Percentiles rank a stretch among this genome's conserved stretches.
These are phyloP conservation scores for Vulpes ferrilata DNA, from an alignment of 2,113 vertebrate species.

Conservation along the genomic window DNA sequence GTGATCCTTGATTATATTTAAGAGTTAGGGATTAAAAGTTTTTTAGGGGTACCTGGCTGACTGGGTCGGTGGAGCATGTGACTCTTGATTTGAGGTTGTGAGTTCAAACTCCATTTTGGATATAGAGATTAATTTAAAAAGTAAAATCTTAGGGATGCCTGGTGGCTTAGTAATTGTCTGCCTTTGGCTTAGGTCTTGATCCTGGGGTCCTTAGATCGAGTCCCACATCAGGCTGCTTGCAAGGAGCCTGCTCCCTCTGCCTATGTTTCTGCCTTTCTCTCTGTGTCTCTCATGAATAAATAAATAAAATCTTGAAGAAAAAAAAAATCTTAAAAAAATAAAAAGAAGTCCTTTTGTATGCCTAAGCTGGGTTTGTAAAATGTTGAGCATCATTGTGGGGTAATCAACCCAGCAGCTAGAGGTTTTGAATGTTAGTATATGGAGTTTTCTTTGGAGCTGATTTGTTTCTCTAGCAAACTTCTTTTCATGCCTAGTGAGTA, in stretches of 20 bases:
- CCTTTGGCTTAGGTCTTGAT: too few species aligned
- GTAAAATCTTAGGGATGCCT: too few species aligned
- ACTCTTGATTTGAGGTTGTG: background rate
- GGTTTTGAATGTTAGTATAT: background rate
- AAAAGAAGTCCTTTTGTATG: background rate
- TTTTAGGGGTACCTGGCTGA: background rate
- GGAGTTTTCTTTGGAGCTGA: background rate
- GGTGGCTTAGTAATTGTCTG: too few species aligned
- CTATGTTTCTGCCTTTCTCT: too few species aligned
- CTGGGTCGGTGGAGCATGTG: background rate
- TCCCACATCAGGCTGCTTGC: too few species aligned
- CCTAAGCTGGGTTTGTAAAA: background rate
- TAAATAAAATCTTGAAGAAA: too few species aligned
- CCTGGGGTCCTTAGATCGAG: too few species aligned
- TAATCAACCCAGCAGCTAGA: background rate
- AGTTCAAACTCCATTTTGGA: background rate
- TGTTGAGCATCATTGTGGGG: background rate
- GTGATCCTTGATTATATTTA: background rate
- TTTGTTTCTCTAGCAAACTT: slow-evolving; percentile 17
- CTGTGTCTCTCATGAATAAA: too few species aligned
- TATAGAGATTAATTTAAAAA: background rate
- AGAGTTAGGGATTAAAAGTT: background rate
- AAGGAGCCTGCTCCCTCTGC: too few species aligned
- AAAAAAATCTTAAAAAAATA: background rate
- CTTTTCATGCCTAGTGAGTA: background rate